Conservation (phyloP, 2,888 invertebrate genomes). For the Crematogaster levior region DNA sequence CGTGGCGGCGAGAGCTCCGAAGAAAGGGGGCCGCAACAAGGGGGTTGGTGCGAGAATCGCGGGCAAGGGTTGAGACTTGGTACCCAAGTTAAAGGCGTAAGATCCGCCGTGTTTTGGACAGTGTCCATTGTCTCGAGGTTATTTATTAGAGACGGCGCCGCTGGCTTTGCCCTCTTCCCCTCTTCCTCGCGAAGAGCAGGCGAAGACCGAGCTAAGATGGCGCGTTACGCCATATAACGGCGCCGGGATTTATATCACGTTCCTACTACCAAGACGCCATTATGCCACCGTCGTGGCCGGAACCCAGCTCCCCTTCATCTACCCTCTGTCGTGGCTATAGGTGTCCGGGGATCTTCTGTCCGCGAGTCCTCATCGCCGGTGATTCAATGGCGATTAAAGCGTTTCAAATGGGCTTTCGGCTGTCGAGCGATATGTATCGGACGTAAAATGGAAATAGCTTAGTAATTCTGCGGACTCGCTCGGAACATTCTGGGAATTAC, state of each 20-base stretch:
- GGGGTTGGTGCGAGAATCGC: constrained; percentile 57
- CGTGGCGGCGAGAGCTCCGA: constrained; percentile 63
- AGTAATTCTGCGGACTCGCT: constrained; percentile 27
- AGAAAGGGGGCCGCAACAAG: constrained; percentile 66
- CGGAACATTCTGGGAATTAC: constrained; percentile 20
- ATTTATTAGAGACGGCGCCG: constrained; percentile 83
- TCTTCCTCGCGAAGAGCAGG: constrained; percentile 53
- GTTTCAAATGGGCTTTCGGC: constrained; percentile 48
- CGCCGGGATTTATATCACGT: constrained; percentile 74
- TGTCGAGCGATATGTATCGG: constrained; percentile 57
- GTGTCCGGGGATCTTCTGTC: constrained; percentile 55
- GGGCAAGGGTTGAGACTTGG: constrained; percentile 80
- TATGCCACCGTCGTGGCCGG: constrained; percentile 67
- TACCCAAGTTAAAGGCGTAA: constrained; percentile 83
- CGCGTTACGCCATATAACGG: constrained; percentile 73
- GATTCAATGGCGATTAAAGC: constrained; percentile 69
- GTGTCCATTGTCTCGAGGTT: constrained; percentile 85
- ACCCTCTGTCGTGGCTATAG: constrained; percentile 49
- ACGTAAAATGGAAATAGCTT: constrained; percentile 51
- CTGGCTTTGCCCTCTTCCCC: constrained; percentile 56
- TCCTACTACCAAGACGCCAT: constrained; percentile 74
- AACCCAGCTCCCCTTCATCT: constrained; percentile 57
- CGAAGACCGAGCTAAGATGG: constrained; percentile 82
- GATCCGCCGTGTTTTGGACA: constrained; percentile 85
- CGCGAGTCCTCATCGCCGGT: constrained; percentile 55